Base-by-base conservation (phyloP, 2,113 vertebrate genomes). In the Cyanoramphus novaezelandiae region DNA sequence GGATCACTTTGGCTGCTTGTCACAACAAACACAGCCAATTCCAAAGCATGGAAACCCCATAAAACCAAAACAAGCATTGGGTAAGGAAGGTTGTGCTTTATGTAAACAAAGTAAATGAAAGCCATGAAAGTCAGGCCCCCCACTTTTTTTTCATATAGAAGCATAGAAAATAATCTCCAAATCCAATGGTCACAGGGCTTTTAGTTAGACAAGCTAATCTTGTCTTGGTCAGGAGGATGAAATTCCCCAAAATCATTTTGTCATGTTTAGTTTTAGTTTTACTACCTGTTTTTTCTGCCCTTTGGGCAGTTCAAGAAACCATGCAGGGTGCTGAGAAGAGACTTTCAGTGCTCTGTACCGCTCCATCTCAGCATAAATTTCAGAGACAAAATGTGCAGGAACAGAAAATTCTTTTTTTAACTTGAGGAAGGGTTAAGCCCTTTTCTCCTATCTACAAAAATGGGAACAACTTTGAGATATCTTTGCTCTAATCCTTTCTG, bases 51-150 rank as follows among this genome's bases (percentile, higher is more conserved):
- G 41, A 47, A n/a, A 46, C 10, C 2, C 13, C 57, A n/a, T 12
- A 19, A 72, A 71, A 14, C 1, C 11, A 41, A 77, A 77, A 16
- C 6, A 78, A 63, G 6, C 13, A 21, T 9, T 39, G 10, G 4
- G 18, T n/a, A 72, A 74, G 23, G 52, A 63, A 82, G 10, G 21
- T 8, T 78, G 15, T 29, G 21, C 5, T 76, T 84, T 57, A 46
- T 1, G 1, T 46, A 55, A 71, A 77, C 5, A 5, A 72, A 82
- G 63, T 8, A 49, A 70, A 53, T 17, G 1, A 55, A 72, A 24
- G 11, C 16, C 1, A 0, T 33, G 52, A 41, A 41, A 63, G 17
- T 15, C 46, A 33, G 1, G 12, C 18, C 5, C 3, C 17, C 14
- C 39, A 5, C 4, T 33, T 64, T 63, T 63, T 74, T 41, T 46